These are phyloP conservation scores for Microhierax caerulescens DNA, from an alignment of 2,797 vertebrate species.

Conservation along the genomic window DNA sequence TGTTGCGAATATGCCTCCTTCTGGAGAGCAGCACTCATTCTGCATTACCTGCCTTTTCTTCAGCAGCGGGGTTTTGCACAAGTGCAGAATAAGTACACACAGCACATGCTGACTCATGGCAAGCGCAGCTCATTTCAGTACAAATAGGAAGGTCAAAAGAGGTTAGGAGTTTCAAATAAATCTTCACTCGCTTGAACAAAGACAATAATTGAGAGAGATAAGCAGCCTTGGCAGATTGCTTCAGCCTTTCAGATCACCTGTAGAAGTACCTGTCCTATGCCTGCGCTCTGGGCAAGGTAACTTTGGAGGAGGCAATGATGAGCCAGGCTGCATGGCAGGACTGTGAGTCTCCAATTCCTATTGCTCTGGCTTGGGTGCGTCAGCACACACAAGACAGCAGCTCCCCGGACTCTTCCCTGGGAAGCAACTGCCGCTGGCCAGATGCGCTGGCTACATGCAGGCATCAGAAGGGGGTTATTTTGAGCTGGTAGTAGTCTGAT, in stretches of 20 bases:
- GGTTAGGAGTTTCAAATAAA: not conserved
- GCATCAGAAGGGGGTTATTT: not conserved
- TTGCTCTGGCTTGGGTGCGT: no score
- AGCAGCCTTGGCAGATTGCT: not conserved
- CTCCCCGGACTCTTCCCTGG: rapidly evolving
- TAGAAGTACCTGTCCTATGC: not conserved
- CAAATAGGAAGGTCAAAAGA: not conserved
- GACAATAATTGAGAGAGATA: not conserved
- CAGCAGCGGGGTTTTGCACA: not conserved
- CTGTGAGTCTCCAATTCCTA: not conserved
- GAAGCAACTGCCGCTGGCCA: not conserved
- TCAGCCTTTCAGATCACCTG: not conserved
- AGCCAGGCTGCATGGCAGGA: not conserved
- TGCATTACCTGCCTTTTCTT: not conserved
- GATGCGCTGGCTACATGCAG: not conserved
- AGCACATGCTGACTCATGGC: not conserved
- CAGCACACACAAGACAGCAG: rapidly evolving
- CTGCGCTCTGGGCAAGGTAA: not conserved
- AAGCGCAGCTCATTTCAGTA: not conserved
- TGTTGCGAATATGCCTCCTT: not conserved
- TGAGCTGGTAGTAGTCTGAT: no score
- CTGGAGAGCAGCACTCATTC: not conserved
- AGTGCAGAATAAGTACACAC: not conserved
- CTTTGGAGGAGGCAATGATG: not conserved
- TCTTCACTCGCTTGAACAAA: not conserved